Evolutionary conservation across 2,113 vertebrate genomes (phyloP), one percentile per base, ranked within the genome.

Genomic region (Cololabis saira): DNA sequence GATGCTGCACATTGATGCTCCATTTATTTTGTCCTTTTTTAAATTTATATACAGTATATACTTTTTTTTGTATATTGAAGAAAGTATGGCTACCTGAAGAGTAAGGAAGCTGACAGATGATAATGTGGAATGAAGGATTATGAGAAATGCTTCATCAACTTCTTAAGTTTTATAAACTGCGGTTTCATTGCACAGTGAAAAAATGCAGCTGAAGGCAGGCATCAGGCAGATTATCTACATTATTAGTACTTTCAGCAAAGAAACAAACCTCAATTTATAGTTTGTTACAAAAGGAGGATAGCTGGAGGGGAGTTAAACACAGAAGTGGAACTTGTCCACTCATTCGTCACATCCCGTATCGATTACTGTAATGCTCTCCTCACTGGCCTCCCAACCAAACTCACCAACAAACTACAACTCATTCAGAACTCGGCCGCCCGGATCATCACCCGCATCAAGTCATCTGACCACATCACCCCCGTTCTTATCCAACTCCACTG

Each of bases 211-310:
- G 54, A 51, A 63, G 41, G 7, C 22, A 24, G 19, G 65, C 47
- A n/a, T n/a, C 55, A 12, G 24, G 17, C 8, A 3, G 22, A 27
- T 59, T n/a, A 66, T 27, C 19, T 33, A 58, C 47, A 68, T 27
- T 61, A 71, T 53, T 15, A 15, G 14, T 37, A 55, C 18, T 54
- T 44, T 6, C n/a, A 12, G 14, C 37, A 72, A 40, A 3, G 67
- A 76, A 24, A 37, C 3, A 37, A 37, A 37, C 1, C 5, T 76
- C 30, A 53, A 33, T 43, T 67, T 59, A 15, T 65, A 40, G 43
- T 22, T 27, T 24, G 53, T 47, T 43, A 65, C 40, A 2, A 18
- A 19, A 18, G 24, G 16, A 52, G 43, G 10, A 48, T 14, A 50
- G 53, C 47, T 62, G 14, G 7, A 54, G 65, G n/a, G 48, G 15